Base-by-base conservation (phyloP, 2,888 invertebrate species). In the Tigriopus californicus region DNA sequence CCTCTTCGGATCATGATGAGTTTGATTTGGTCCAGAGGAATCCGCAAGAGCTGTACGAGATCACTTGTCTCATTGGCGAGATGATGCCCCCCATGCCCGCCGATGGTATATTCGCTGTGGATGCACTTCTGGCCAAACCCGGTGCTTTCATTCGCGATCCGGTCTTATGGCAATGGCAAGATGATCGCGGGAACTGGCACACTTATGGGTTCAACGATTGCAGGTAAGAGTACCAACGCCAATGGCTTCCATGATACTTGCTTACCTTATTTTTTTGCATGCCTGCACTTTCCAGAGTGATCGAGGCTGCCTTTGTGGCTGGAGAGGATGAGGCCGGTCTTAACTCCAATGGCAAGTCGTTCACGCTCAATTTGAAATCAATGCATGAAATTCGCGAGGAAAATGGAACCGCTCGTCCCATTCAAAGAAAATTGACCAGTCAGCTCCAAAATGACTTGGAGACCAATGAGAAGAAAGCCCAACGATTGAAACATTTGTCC, bases 321-420 rank as follows among this genome's bases (percentile, higher is more conserved):
- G 89, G 91, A 41, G 95, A 95, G 70, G 92, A 95, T 70, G 95
- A 95, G 73, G 87, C 94, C 65, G 87, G 86, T 69, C 77, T 97
- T 64, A 86, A 85, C 61, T 87, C 91, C 58, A 78, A 90, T 69
- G 92, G 92, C 57, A 80, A 91, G 66, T 90, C 91, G 2, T 95
- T 94, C 74, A 91, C 92, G 1, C 84, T 97, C 64, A 95, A 97
- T 76, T 86, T 97, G 69, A 85, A 89, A 69, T 84, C 90, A 66
- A 91, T 95, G 92, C 92, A 92, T 72, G 94, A 97, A 76, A 88
- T 95, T 64, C 97, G 95, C 72, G 95, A 97, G 75, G 94, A 94
- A 72, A 90, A 92, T 0, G 95, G 95, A 62, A 91, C 90, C 33
- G 85, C 91, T 41, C 77, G 94, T 51, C 84, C 89, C 46, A 89